Evolutionary conservation across 2,113 vertebrate species (phyloP), one percentile per base, ranked within the genome.

Genomic region (Gobius niger): DNA sequence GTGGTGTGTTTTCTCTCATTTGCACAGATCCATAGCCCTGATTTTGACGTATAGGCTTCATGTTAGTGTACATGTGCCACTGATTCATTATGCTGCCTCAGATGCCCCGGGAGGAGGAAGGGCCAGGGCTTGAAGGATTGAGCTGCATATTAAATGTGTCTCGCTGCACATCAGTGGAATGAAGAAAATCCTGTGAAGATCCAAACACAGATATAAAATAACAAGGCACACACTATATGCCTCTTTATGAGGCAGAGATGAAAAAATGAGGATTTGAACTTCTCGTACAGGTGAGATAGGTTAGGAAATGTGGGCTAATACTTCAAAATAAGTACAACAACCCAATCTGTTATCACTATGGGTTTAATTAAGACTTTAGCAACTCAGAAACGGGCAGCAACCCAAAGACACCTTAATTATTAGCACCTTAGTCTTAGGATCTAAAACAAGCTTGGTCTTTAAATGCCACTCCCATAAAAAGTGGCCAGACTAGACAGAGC

Each of bases 11-110:
- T 80, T 56, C 56, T 50, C 72, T 82, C 42, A 76, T 72, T 79
- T 75, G 65, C 51, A 59, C 47, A 34, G 59, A 86, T 73, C 76
- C 68, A 69, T 73, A 70, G 50, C 65, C 63, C 49, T 66, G 76
- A 83, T 65, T 13, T 15, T 85, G 81, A 87, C 72, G 14, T 60
- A 67, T 65, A 47, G 72, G 74, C 64, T 63, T 76, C 70, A 76
- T 77, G 67, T 67, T 47, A 78, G 77, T 71, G 69, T 53, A 34
- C 24, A 69, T 82, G 71, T 72, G 70, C 81, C 75, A 80, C 68
- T 83, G 78, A 87, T 87, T 88, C 80, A 85, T 88, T 78, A 82
- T 73, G 74, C 83, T 74, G 76, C 77, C 78, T 86, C 72, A 75
- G 78, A 81, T 61, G 77, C 71, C 81, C 82, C 18, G 44, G 70